A percentile compares a stretch with the other conserved stretches of the same genome.
Evolutionary conservation across 2,113 vertebrate genomes (phyloP).

Genomic region (Melanerpes formicivorus): DNA sequence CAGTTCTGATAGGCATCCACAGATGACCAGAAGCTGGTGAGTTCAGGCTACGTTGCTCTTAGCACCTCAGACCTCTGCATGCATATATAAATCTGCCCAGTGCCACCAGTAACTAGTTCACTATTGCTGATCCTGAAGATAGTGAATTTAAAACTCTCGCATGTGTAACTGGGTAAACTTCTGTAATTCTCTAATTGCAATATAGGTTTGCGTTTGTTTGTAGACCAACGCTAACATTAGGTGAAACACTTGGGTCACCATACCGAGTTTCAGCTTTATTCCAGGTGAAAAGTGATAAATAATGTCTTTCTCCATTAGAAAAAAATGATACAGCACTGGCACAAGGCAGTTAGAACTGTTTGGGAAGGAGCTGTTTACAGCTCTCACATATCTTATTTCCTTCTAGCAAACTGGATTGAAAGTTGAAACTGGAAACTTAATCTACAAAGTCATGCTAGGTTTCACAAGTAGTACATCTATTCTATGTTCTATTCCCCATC

Average conservation of each 20-base stretch:
- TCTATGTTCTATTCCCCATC: background rate
- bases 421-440: background rate
- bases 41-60: background rate
- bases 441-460: background rate
- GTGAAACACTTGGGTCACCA: background rate
- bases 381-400: background rate
- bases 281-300: background rate
- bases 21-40: background rate
- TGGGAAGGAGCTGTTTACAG: background rate
- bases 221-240: background rate
- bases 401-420: background rate
- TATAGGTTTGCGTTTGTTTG: background rate
- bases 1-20: background rate
- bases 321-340: background rate
- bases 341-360: background rate
- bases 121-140: background rate
- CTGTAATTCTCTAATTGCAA: background rate
- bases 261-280: background rate
- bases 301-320: background rate
- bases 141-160: background rate
- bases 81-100: background rate
- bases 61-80: background rate
- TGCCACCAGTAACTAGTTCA: background rate
- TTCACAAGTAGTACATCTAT: background rate
- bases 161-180: background rate